These are phyloP conservation scores for Theristicus caerulescens DNA, from an alignment of 2,113 vertebrate genomes.

Conservation along the genomic window DNA sequence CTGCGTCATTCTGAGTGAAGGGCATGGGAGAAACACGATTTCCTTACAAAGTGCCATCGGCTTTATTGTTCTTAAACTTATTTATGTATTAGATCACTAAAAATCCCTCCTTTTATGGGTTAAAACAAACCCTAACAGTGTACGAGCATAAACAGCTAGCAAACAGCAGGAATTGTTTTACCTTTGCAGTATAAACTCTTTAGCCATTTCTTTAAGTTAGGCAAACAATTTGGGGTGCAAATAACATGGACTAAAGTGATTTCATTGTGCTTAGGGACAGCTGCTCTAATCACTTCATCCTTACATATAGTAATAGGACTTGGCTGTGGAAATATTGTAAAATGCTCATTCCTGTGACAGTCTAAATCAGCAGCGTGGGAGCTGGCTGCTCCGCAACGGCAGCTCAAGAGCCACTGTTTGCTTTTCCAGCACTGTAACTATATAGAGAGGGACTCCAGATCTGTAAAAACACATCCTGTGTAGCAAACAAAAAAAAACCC, in stretches of 20 bases:
- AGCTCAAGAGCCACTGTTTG: background rate
- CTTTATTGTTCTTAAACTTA: background rate
- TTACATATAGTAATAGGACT: background rate
- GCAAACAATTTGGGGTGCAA: background rate
- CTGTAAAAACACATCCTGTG: background rate
- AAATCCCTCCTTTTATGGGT: background rate
- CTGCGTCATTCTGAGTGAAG: background rate
- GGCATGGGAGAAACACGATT: background rate
- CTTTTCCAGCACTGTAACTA: background rate
- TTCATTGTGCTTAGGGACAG: background rate
- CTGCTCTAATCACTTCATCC: background rate
- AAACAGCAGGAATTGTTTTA: background rate
- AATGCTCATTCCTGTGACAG: background rate
- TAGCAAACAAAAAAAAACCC: background rate
- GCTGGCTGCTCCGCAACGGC: background rate
- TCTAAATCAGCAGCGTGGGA: background rate
- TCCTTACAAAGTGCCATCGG: background rate
- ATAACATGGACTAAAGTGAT: background rate
- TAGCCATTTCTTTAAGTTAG: background rate
- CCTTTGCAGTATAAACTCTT: background rate
- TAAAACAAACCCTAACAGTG: background rate
- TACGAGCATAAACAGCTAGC: background rate
- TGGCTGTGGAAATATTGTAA: background rate
- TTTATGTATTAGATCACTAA: background rate
- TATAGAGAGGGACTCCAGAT: background rate